A percentile compares a stretch with the other conserved stretches of the same genome.
Conservation (phyloP, 2,113 vertebrate genomes). For the Trematocara macrostoma region DNA sequence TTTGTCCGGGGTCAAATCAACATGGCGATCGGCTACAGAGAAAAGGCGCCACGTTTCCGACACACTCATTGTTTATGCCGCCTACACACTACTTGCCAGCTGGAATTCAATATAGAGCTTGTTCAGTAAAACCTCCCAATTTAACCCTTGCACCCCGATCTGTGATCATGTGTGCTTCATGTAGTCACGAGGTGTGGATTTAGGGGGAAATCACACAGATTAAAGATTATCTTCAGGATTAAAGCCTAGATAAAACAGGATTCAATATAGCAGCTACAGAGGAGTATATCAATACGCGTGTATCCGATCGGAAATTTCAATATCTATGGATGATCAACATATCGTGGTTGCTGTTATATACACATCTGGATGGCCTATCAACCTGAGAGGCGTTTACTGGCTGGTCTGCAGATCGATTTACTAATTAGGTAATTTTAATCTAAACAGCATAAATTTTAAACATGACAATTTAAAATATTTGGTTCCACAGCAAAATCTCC, state of each 20-base stretch:
- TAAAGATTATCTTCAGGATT: conserved; percentile 19
- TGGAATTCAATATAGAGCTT: neutral
- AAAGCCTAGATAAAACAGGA: neutral
- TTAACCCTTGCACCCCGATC: neutral
- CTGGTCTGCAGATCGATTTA: neutral
- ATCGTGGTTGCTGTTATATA: neutral
- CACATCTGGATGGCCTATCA: neutral
- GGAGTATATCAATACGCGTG: neutral
- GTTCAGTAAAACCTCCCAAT: neutral
- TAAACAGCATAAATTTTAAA: neutral
- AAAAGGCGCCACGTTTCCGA: neutral
- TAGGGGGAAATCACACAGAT: neutral
- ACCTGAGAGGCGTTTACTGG: neutral
- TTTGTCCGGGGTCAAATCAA: neutral
- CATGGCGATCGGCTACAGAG: neutral
- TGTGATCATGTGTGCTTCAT: neutral
- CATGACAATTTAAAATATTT: neutral
- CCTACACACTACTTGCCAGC: neutral
- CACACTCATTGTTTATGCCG: neutral
- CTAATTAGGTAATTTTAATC: neutral
- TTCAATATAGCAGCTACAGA: neutral
- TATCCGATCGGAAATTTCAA: neutral
- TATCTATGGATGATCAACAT: neutral
- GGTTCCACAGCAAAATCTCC: neutral
- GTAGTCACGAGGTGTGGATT: neutral